Evolutionary conservation across 2,888 invertebrate genomes (phyloP), one percentile per base, ranked within the genome.

Genomic region (Ecdyonurus torrentis): DNA sequence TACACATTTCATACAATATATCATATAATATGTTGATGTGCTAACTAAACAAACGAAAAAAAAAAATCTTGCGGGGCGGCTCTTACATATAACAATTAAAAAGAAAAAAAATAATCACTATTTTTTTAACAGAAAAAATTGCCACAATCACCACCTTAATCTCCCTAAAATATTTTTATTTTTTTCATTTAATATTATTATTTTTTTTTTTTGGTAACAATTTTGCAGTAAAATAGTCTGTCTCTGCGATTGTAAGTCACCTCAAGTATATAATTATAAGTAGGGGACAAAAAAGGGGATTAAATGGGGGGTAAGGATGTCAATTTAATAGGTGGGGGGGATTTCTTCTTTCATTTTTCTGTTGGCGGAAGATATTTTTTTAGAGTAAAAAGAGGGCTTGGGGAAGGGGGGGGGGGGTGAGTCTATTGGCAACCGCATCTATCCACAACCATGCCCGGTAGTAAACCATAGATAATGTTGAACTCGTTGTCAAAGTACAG

Each of bases 361-460:
- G n/a, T n/a, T n/a, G n/a, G n/a, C n/a, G n/a, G n/a, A n/a, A n/a
- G n/a, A n/a, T n/a, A n/a, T n/a, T n/a, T n/a, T n/a, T n/a, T n/a
- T n/a, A n/a, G n/a, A 37, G 15, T 37, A 37, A 37, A 15, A 37
- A 37, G 37, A 15, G 15, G 5, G 37, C 15, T 37, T 5, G 37
- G 37, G 37, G 37, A 37, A 15, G 37, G 37, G 15, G 37, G 37
- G 37, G 37, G 37, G 55, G 19, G 22, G 19, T 55, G n/a, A 55
- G 22, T 55, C 55, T 86, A 94, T 78, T 91, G 87, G 75, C 95
- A 96, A 62, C 92, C 93, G 74, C 95, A 96, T 71, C 87, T 83
- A 69, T 93, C 91, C 52, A 95, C 94, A 64, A 94, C 90, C 95
- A 96, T 96, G 23, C 92, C 91, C 3, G 93, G 92, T 69, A 96